phyloP scores from a whole-genome alignment of 2,113 vertebrate species.

The Pseudorhombus dupliciocellatus region DNA sequence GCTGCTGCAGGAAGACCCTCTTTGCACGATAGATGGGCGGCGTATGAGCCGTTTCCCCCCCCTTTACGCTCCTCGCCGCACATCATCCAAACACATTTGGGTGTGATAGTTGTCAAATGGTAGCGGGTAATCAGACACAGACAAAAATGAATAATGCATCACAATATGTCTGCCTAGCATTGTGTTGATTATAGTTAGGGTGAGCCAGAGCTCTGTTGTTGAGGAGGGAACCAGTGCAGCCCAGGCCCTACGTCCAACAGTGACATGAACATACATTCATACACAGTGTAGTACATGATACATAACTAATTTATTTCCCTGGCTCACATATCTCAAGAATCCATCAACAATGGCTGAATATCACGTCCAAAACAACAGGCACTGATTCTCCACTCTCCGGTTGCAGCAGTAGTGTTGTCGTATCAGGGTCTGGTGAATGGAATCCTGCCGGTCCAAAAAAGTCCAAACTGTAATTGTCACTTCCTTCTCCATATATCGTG shows the following conservation, averaged over 20 bases:
- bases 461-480: slow-evolving; percentile 33
- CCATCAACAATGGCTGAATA: too few relatives aligned
- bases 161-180: slow-evolving; percentile 69
- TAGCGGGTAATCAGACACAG: slow-evolving; percentile 68
- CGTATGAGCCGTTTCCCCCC: slow-evolving; percentile 48
- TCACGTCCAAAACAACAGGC: too few relatives aligned
- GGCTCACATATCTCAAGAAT: too few relatives aligned
- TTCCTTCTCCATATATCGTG: slow-evolving; percentile 26
- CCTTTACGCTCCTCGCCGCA: slow-evolving; percentile 55
- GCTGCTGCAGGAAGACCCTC: slow-evolving; percentile 28
- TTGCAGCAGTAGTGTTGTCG: too few relatives aligned
- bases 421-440: too few relatives aligned
- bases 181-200: slow-evolving; percentile 70
- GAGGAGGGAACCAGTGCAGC: slow-evolving; percentile 42
- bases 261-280: neutral
- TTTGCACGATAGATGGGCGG: slow-evolving; percentile 66
- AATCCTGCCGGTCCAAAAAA: slow-evolving; percentile 18
- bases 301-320: too few relatives aligned
- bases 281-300: neutral
- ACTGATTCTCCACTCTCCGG: too few relatives aligned
- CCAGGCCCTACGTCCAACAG: slow-evolving; percentile 2
- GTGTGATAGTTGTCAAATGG: slow-evolving; percentile 76
- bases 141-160: slow-evolving; percentile 76
- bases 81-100: slow-evolving; percentile 75
- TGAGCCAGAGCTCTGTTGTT: slow-evolving; percentile 45